phyloP scores from a whole-genome alignment of 1,140 invertebrate species.

The Diabrotica undecimpunctata region DNA sequence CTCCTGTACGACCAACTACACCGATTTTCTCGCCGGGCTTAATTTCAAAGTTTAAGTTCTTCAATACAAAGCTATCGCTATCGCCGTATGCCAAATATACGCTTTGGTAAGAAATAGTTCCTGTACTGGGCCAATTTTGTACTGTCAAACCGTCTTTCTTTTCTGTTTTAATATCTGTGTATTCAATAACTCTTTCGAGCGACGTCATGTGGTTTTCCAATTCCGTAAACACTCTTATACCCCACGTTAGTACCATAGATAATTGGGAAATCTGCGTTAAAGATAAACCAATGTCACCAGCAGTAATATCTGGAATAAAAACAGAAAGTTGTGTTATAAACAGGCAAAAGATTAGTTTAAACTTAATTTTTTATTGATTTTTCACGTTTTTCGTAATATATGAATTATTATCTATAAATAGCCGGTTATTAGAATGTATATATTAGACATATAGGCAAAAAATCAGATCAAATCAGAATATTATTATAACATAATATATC shows the following conservation, averaged over 20 bases:
- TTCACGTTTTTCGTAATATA: not conserved
- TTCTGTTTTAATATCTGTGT: constrained; percentile 67
- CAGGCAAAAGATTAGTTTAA: not conserved
- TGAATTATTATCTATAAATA: not conserved
- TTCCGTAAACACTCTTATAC: constrained; percentile 60
- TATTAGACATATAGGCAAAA: constrained; percentile 68
- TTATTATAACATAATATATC: too few relatives aligned
- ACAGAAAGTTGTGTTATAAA: not conserved
- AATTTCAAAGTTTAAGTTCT: constrained; percentile 36
- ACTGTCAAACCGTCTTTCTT: constrained; percentile 49
- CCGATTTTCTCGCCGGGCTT: constrained; percentile 63
- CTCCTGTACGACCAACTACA: constrained; percentile 76
- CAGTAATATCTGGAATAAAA: constrained; percentile 44
- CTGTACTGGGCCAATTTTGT: constrained; percentile 66
- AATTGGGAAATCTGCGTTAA: constrained; percentile 59
- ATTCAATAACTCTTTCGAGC: constrained; percentile 73
- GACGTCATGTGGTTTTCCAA: constrained; percentile 77
- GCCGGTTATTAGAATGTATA: not conserved
- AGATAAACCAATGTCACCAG: constrained; percentile 58
- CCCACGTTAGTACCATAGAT: constrained; percentile 62
- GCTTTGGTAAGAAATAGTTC: constrained; percentile 65
- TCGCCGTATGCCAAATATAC: constrained; percentile 63
- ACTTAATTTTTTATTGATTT: not conserved
- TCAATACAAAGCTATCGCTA: constrained; percentile 63
- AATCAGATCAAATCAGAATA: too few relatives aligned